phyloP scores from a whole-genome alignment of 2,888 invertebrate genomes.

The Yponomeuta evonymella region DNA sequence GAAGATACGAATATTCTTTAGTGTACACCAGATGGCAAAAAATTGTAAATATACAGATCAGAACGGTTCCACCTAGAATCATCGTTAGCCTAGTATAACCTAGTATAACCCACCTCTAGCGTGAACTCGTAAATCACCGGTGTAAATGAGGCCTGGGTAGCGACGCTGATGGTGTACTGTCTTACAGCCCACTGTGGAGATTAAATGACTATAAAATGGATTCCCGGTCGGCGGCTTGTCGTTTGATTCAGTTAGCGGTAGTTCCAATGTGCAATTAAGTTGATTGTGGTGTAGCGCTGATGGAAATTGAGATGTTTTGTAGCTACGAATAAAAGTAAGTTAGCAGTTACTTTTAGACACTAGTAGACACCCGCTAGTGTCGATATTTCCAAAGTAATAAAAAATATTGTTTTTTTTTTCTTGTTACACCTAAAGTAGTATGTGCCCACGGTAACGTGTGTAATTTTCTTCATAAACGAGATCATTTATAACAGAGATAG shows the following conservation, averaged over 20 bases:
- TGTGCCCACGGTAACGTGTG: too few relatives aligned
- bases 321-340: neutral
- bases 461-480: neutral
- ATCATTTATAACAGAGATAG: neutral
- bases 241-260: conserved; percentile 1
- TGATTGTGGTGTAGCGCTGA: neutral
- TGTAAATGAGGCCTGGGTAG: conserved; percentile 60
- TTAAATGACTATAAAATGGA: conserved; percentile 40
- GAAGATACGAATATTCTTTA: too few relatives aligned
- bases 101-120: too few relatives aligned
- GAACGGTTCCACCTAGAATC: too few relatives aligned
- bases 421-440: too few relatives aligned
- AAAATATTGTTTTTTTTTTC: too few relatives aligned
- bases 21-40: too few relatives aligned
- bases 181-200: conserved; percentile 49
- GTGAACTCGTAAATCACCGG: conserved; percentile 56
- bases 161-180: conserved; percentile 56
- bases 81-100: too few relatives aligned
- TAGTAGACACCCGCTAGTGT: too few relatives aligned
- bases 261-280: neutral
- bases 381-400: too few relatives aligned
- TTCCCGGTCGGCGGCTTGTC: conserved; percentile 21
- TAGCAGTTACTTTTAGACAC: too few relatives aligned
- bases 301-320: neutral
- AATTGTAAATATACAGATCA: too few relatives aligned